These are phyloP conservation scores for Coreius guichenoti DNA, from an alignment of 2,797 vertebrate genomes.

Conservation along the genomic window DNA sequence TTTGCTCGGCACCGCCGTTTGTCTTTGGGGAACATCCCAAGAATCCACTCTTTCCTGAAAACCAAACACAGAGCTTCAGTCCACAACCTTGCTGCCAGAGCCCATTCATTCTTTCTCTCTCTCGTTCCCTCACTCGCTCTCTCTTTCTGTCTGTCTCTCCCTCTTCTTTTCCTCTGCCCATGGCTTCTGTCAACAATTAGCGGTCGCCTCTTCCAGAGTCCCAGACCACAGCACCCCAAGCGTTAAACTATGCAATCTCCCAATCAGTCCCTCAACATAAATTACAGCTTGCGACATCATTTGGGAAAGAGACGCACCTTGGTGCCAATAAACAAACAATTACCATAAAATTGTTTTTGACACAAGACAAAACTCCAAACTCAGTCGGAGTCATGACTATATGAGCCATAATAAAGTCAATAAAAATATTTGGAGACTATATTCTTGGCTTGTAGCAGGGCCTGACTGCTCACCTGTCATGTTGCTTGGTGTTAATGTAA, in stretches of 20 bases:
- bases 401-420: constrained; percentile 54
- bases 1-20: constrained; percentile 58
- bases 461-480: constrained; percentile 58
- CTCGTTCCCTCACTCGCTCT: neutral
- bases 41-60: constrained; percentile 67
- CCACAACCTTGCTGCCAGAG: constrained; percentile 54
- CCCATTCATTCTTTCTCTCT: constrained; percentile 47
- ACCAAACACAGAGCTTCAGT: constrained; percentile 50
- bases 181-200: constrained; percentile 81
- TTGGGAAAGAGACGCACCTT: constrained; percentile 44
- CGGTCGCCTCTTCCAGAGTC: constrained; percentile 76
- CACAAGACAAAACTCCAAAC: constrained; percentile 25
- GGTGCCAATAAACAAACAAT: constrained; percentile 50
- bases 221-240: constrained; percentile 69
- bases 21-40: constrained; percentile 70
- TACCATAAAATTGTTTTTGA: constrained; percentile 36
- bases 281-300: constrained; percentile 52
- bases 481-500: constrained; percentile 56
- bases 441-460: constrained; percentile 42
- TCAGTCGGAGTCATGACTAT: constrained; percentile 3
- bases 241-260: constrained; percentile 64
- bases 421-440: constrained; percentile 57
- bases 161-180: constrained; percentile 71
- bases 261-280: constrained; percentile 58
- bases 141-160: constrained; percentile 66